Percentiles rank a stretch among this genome's conserved stretches.
Evolutionary conservation across 2,888 invertebrate genomes (phyloP).

Genomic region (Acholoe squamosa): DNA sequence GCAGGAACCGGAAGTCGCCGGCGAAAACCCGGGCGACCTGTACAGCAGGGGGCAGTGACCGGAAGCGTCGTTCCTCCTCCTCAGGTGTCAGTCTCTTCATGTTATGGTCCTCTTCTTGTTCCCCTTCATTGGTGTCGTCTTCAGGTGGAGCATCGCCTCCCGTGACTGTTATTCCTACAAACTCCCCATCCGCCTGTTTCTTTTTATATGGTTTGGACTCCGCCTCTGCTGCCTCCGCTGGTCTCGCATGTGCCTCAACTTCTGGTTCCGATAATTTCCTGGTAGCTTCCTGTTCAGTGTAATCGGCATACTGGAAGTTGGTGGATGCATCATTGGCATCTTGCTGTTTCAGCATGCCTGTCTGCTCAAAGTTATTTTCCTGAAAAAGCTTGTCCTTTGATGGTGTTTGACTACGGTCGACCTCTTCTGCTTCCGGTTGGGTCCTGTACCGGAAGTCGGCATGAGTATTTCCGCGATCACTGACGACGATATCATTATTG

Average conservation of each 20-base stretch:
- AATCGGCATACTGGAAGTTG: no score
- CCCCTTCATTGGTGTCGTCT: background rate
- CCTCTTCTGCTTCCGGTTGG: no score
- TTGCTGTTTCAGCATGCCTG: no score
- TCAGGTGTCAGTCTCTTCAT: background rate
- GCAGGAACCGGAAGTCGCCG: conserved; percentile 48
- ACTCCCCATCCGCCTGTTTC: background rate
- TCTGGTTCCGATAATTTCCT: background rate
- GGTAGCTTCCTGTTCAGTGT: no score
- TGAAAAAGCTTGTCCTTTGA: no score
- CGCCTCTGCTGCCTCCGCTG: background rate
- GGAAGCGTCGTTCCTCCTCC: conserved; percentile 14
- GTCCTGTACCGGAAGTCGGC: no score
- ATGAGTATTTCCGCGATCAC: no score
- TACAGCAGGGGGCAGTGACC: background rate
- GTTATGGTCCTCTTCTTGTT: background rate
- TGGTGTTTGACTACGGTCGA: no score
- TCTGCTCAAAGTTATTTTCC: no score
- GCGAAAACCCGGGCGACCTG: conserved; percentile 15
- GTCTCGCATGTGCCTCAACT: background rate
- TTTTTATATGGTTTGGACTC: background rate
- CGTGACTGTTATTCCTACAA: background rate
- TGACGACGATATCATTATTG: no score
- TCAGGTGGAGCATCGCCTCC: background rate
- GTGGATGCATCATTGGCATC: no score